Percentiles rank a stretch among this genome's conserved stretches.
These are phyloP conservation scores for Heptranchias perlo DNA, from an alignment of 2,113 vertebrate species.

Conservation along the genomic window DNA sequence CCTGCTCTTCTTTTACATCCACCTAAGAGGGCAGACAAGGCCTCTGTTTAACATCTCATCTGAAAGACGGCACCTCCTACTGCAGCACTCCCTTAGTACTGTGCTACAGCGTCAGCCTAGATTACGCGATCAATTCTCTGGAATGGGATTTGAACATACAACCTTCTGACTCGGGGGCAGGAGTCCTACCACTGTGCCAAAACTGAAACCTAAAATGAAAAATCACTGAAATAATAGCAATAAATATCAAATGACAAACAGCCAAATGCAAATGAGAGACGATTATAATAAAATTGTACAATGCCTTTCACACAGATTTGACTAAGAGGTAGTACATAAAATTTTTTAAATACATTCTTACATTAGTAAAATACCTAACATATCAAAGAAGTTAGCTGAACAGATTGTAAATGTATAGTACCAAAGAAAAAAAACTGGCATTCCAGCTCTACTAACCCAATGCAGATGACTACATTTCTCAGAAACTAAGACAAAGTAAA, in stretches of 20 bases:
- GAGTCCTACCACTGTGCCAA: not conserved
- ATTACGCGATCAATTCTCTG: not conserved
- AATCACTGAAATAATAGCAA: not conserved
- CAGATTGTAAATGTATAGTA: not conserved
- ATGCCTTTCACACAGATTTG: not conserved
- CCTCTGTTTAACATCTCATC: too few species aligned
- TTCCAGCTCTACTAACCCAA: not conserved
- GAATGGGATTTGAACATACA: not conserved
- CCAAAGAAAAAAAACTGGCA: not conserved
- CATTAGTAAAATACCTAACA: not conserved
- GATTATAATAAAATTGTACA: not conserved
- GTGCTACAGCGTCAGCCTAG: not conserved
- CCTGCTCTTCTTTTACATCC: not conserved
- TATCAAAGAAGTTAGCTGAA: not conserved
- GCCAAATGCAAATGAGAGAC: not conserved
- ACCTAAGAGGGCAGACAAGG: not conserved
- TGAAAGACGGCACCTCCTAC: not conserved
- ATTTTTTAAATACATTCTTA: not conserved
- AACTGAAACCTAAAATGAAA: not conserved
- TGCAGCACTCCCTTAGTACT: not conserved
- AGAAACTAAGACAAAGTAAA: slow-evolving; percentile 2
- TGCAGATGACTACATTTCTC: not conserved
- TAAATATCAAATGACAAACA: not conserved
- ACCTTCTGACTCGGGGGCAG: not conserved
- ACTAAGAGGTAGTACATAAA: not conserved